These are phyloP conservation scores for Tolmerus cingulatus DNA, from an alignment of 2,888 invertebrate genomes.

Conservation along the genomic window DNA sequence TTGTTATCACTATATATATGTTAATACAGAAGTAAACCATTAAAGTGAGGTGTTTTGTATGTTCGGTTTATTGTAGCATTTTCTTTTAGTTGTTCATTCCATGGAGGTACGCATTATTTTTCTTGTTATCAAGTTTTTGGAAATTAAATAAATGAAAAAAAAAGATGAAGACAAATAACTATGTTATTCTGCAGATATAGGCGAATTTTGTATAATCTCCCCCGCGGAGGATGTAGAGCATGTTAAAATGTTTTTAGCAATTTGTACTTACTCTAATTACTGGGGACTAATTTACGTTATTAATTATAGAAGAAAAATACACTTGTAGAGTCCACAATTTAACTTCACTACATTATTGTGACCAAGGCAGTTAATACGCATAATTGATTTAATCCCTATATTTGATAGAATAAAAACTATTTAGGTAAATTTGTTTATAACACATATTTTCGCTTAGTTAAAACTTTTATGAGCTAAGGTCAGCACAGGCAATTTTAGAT, in stretches of 20 bases:
- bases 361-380: neutral
- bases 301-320: neutral
- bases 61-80: slow-evolving; percentile 4
- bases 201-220: neutral
- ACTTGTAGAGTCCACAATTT: neutral
- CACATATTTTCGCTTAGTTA: neutral
- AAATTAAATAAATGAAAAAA: neutral
- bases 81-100: slow-evolving; percentile 16
- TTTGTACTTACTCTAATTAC: neutral
- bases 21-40: slow-evolving; percentile 8
- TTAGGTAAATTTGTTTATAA: neutral
- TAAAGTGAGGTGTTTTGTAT: slow-evolving; percentile 5
- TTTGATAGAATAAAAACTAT: neutral
- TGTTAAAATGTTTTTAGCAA: neutral
- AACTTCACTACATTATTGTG: neutral
- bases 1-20: slow-evolving; percentile 18
- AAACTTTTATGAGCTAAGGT: neutral
- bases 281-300: neutral
- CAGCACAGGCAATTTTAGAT: neutral
- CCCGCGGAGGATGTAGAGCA: neutral
- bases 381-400: neutral
- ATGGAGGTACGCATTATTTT: neutral
- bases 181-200: neutral
- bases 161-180: neutral
- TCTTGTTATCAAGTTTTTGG: slow-evolving; percentile 13